Base-by-base conservation (phyloP, 2,888 invertebrate genomes). In the Drosophila pegasa region DNA sequence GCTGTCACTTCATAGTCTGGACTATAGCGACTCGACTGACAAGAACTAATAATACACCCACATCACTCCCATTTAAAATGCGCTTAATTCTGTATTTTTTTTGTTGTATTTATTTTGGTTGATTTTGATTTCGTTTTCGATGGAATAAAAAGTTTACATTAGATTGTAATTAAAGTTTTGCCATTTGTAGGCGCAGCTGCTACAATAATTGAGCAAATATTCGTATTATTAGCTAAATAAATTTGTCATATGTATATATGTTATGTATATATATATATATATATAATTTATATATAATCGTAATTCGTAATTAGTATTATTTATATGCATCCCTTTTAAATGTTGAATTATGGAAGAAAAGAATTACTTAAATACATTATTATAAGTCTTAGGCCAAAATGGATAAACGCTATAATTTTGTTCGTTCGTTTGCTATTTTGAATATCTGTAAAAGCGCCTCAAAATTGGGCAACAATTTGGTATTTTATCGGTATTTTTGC, bases 61-160 rank as follows among this genome's bases (percentile, higher is more conserved):
- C 43, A 6, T 18, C 3, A n/a, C 31, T 0, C 14, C 8, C 18
- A 14, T 4, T 14, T 31, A 4, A 18, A 22, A 40, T 0, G 2
- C 16, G 14, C 1, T 18, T 22, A 9, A 10, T 45, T 61, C 47
- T 25, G n/a, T n/a, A 27, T n/a, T 43, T 31, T 40, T 62, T 51
- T 40, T 55, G 48, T 58, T 35, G 20, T 45, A 25, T 65, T 60
- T 59, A 60, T 59, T 59, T 58, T 50, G 20, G 47, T 64, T 33
- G 56, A 40, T 48, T 58, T 61, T 45, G 37, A 45, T 67, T 65
- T 64, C 9, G 31, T 52, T 51, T 69, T 58, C 22, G 66, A 60
- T 62, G 68, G 65, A 60, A 87, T 83, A 87, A 83, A 87, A 87
- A 87, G 81, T 78, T 14, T 79, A 81, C 79, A 79, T 72, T 79